Evolutionary conservation across 30 jellyfish, hydroid and myxozoan genomes (phyloP), one percentile per base, ranked within the genome.

Genomic region (Cassiopea andromeda): DNA sequence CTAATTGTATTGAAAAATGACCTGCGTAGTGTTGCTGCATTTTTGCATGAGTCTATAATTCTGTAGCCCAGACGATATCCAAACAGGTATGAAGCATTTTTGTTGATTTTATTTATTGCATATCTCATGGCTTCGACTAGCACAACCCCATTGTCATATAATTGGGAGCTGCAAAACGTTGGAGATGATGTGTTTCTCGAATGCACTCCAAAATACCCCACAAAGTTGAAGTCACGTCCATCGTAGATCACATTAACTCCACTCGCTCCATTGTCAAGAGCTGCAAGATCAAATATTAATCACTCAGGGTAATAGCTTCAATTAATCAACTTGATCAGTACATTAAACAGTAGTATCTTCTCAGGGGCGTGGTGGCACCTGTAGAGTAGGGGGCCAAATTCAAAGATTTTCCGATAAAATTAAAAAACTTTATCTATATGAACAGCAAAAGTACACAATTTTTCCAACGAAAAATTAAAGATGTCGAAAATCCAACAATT

Each of bases 141-240:
- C 57, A 85, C 50, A n/a, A 91, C 73, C 6, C 97, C 94, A 3
- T 70, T 64, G n/a, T 46, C 78, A 58, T 76, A 57, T 9, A 72
- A 58, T n/a, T 57, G 17, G 17, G 73, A 44, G 9, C 90, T 89
- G 58, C 97, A 91, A 15, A 58, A 66, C 46, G 61, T 84, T 1
- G 81, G 76, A 10, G 88, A 27, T 1, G 97, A 81, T n/a, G 66
- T 44, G 67, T 81, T 89, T 46, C 73, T 57, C 17, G 60, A 44
- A 78, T 91, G 94, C 48, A 83, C 93, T n/a, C 93, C 94, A 45
- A 91, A 79, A 60, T 90, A 90, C 6, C 97, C 97, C 68, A 64
- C 83, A 1, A 89, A 7, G 15, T 27, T 18, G 19, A 89, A 16
- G 15, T 68, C 80, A 19, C 77, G 9, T 60, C 77, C 44, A 7